phyloP scores from a whole-genome alignment of 2,797 vertebrate species.

The Tiaroga cobitis region DNA sequence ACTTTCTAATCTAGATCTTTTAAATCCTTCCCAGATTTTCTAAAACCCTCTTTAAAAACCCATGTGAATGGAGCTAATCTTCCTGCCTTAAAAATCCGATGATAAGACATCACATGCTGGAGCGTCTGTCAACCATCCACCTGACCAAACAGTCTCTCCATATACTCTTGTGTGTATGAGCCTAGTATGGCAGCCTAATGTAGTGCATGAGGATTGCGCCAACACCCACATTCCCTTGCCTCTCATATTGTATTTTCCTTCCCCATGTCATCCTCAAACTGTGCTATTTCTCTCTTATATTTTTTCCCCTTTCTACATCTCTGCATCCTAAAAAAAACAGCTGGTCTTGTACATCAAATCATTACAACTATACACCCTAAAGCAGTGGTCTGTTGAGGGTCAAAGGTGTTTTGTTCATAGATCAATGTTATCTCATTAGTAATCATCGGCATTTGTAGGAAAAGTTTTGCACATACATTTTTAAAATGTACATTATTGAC shows the following conservation, averaged over 20 bases:
- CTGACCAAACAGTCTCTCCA: neutral
- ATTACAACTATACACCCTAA: neutral
- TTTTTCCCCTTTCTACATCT: neutral
- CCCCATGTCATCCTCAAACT: neutral
- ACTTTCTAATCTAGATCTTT: slow-evolving; percentile 16
- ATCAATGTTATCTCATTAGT: neutral
- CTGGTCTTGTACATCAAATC: neutral
- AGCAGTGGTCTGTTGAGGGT: neutral
- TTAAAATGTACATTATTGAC: neutral
- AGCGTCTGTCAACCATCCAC: neutral
- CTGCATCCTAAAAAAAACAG: neutral
- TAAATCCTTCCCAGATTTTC: slow-evolving; percentile 19
- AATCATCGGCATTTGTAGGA: neutral
- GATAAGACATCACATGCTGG: slow-evolving; percentile 11
- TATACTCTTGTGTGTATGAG: slow-evolving; percentile 9
- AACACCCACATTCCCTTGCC: neutral
- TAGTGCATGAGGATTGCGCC: slow-evolving; percentile 14
- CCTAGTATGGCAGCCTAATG: slow-evolving; percentile 16
- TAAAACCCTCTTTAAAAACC: neutral
- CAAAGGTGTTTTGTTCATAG: neutral
- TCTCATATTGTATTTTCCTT: neutral
- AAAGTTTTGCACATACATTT: neutral
- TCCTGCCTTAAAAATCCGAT: neutral
- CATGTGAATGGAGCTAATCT: slow-evolving; percentile 3
- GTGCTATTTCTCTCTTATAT: neutral